Percentiles rank a stretch among this genome's conserved stretches.
phyloP scores from a whole-genome alignment of 2,113 vertebrate genomes.

The Stomatorhinus ivindoensis region DNA sequence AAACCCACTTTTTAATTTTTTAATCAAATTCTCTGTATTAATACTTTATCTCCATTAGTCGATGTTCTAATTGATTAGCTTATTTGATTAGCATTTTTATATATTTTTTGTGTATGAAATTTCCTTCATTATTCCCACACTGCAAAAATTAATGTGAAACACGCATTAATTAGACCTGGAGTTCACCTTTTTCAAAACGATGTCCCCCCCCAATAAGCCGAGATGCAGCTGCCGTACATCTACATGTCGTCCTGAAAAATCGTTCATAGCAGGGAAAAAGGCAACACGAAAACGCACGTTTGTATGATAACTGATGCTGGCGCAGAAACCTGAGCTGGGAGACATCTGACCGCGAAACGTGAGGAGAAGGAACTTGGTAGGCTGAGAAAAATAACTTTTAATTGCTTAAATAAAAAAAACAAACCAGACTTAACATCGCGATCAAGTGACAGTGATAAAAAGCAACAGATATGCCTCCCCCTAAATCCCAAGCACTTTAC shows the following conservation, averaged over 20 bases:
- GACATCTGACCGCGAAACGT: neutral
- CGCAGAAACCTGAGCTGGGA: neutral
- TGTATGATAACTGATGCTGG: neutral
- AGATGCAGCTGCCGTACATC: neutral
- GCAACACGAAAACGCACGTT: neutral
- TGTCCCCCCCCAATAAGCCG: neutral
- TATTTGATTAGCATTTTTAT: neutral
- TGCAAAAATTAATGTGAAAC: neutral
- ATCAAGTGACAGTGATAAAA: neutral
- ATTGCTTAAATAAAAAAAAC: neutral
- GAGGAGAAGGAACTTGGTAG: neutral
- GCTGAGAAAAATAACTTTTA: neutral
- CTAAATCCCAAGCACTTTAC: neutral
- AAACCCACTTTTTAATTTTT: neutral
- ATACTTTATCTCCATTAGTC: neutral
- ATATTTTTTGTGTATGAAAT: neutral
- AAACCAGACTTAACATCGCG: neutral
- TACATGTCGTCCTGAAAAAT: neutral
- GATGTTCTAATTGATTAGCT: neutral
- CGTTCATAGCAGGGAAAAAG: neutral
- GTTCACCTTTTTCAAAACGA: neutral
- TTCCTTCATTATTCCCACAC: neutral
- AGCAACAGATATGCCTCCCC: conserved; percentile 16
- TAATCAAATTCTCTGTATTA: neutral
- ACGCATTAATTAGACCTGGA: neutral